A percentile compares a stretch with the other conserved stretches of the same genome.
phyloP scores from a whole-genome alignment of 2,888 invertebrate species.

The Quadriops clusia region DNA sequence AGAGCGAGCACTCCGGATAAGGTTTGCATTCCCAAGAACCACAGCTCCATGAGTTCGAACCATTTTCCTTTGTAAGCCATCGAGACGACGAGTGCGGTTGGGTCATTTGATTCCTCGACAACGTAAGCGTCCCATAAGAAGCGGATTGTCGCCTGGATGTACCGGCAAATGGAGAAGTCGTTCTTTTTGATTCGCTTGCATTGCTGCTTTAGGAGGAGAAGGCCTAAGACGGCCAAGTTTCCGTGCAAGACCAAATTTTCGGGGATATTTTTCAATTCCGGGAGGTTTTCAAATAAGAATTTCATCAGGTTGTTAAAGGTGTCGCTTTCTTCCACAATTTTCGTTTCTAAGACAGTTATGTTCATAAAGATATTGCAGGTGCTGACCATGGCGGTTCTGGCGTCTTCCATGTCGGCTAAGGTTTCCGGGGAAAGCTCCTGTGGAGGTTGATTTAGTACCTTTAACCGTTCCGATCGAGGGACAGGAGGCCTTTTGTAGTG shows the following conservation, averaged over 20 bases:
- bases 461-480: conserved; percentile 67
- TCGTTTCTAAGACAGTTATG: conserved; percentile 76
- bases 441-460: conserved; percentile 62
- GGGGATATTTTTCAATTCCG: conserved; percentile 70
- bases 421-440: conserved; percentile 62
- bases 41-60: conserved; percentile 81
- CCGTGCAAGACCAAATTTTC: conserved; percentile 79
- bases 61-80: conserved; percentile 79
- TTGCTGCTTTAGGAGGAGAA: conserved; percentile 73
- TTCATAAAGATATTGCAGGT: conserved; percentile 90
- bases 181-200: conserved; percentile 74
- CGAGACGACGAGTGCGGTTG: conserved; percentile 68
- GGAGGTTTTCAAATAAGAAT: conserved; percentile 74
- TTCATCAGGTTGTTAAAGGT: conserved; percentile 70
- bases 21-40: conserved; percentile 92
- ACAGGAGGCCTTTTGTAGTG: conserved; percentile 73
- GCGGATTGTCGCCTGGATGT: conserved; percentile 78
- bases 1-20: conserved; percentile 70
- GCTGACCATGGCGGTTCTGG: conserved; percentile 74
- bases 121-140: conserved; percentile 90
- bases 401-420: conserved; percentile 72
- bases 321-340: conserved; percentile 65
- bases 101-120: conserved; percentile 78
- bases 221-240: conserved; percentile 70
- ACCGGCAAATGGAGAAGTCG: conserved; percentile 79